Evolutionary conservation across 2,888 invertebrate species (phyloP).

Genomic region (Spisula solida): DNA sequence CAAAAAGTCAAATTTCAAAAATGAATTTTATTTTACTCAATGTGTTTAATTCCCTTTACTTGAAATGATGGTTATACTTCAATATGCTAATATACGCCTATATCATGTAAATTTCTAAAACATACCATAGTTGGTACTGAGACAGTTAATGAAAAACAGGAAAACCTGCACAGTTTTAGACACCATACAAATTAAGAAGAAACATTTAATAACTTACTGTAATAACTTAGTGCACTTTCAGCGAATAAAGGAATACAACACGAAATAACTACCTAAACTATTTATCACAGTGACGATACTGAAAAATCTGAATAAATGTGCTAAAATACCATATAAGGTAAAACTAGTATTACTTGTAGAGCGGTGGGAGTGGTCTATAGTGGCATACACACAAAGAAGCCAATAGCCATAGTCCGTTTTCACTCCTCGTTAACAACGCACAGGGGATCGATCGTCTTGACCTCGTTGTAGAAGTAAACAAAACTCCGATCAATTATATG

Average conservation of each 20-base stretch:
- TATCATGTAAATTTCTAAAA: too few relatives aligned
- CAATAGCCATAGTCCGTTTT: too few relatives aligned
- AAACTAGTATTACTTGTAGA: neutral
- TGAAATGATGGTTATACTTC: too few relatives aligned
- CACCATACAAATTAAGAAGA: neutral
- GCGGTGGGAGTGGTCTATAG: too few relatives aligned
- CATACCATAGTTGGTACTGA: too few relatives aligned
- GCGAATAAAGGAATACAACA: neutral
- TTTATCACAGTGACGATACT: constrained; percentile 37
- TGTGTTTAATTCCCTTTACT: too few relatives aligned
- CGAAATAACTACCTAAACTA: neutral
- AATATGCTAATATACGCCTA: too few relatives aligned
- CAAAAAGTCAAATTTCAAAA: too few relatives aligned
- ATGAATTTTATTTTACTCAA: too few relatives aligned
- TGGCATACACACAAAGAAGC: too few relatives aligned
- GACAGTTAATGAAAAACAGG: too few relatives aligned
- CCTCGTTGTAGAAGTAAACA: neutral
- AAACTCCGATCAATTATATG: neutral
- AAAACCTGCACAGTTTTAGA: neutral
- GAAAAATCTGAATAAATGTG: constrained; percentile 37
- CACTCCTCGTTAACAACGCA: neutral
- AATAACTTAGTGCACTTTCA: constrained; percentile 10
- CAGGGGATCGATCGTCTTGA: neutral
- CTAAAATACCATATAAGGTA: neutral
- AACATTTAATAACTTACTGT: neutral